phyloP scores from a whole-genome alignment of 2,888 invertebrate genomes.

The Sarcophaga caerulescens region DNA sequence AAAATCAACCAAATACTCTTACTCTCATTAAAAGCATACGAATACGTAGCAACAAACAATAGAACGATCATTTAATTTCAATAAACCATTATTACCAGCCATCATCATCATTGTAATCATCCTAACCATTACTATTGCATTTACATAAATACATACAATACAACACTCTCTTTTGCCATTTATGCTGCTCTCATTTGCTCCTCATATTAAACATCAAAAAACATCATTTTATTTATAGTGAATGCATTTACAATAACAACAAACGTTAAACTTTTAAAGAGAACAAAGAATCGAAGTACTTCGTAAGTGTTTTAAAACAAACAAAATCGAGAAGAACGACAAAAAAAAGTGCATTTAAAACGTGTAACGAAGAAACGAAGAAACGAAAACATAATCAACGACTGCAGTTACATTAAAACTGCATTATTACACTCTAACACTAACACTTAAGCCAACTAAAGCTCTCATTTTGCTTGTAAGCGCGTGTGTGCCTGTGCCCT shows the following conservation, averaged over 20 bases:
- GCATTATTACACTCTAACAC: slow-evolving; percentile 25
- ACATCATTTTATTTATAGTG: slow-evolving; percentile 28
- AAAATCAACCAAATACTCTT: slow-evolving; percentile 19
- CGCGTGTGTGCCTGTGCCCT: not conserved
- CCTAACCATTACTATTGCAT: not conserved
- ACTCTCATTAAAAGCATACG: slow-evolving; percentile 45
- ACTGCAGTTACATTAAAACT: slow-evolving; percentile 59
- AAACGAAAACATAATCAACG: slow-evolving; percentile 33
- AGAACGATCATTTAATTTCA: slow-evolving; percentile 16
- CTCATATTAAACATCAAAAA: not conserved
- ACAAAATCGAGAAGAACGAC: not conserved
- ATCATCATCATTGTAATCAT: slow-evolving; percentile 17
- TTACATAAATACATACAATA: not conserved
- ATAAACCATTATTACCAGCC: not conserved
- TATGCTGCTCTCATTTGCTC: not conserved
- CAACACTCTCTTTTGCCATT: not conserved
- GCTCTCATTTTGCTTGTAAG: not conserved
- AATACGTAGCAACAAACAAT: not conserved
- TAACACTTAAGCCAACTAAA: not conserved
- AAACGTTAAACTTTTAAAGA: not conserved
- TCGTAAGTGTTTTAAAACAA: slow-evolving; percentile 43
- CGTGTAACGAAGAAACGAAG: slow-evolving; percentile 46
- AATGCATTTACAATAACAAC: slow-evolving; percentile 50
- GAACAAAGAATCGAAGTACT: slow-evolving; percentile 17
- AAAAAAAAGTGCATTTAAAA: slow-evolving; percentile 43